Percentiles rank a stretch among this genome's conserved stretches.
These are phyloP conservation scores for Pseudolaguvia tuberculata DNA, from an alignment of 2,113 vertebrate species.

Conservation along the genomic window DNA sequence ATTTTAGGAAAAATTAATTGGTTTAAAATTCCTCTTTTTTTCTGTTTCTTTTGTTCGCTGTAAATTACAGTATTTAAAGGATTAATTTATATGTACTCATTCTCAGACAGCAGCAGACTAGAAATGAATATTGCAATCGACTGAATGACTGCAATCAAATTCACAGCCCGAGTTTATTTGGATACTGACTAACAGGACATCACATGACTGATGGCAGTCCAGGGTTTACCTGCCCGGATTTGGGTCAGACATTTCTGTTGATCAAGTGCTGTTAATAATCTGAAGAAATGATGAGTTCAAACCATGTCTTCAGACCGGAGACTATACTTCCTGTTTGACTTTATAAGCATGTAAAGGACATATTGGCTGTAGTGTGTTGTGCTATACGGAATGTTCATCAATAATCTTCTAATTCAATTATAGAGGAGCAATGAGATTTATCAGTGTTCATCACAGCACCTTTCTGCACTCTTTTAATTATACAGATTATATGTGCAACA, in stretches of 20 bases:
- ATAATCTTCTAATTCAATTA: neutral
- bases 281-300: neutral
- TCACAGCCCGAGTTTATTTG: too few relatives aligned
- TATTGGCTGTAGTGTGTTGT: neutral
- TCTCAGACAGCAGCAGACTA: too few relatives aligned
- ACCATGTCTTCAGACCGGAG: neutral
- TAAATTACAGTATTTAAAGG: too few relatives aligned
- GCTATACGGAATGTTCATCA: neutral
- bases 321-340: constrained; percentile 1
- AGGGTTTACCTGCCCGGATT: neutral
- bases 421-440: neutral
- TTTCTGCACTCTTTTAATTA: neutral
- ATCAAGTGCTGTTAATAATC: neutral
- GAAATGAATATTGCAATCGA: too few relatives aligned
- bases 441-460: neutral
- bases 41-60: too few relatives aligned
- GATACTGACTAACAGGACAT: too few relatives aligned
- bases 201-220: too few relatives aligned
- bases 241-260: neutral
- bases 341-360: neutral
- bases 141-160: too few relatives aligned
- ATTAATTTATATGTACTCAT: too few relatives aligned
- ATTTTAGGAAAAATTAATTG: too few relatives aligned
- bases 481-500: constrained; percentile 2
- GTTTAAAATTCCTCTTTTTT: too few relatives aligned